These are phyloP conservation scores for Melanostoma mellinum DNA, from an alignment of 2,888 invertebrate species.

Conservation along the genomic window DNA sequence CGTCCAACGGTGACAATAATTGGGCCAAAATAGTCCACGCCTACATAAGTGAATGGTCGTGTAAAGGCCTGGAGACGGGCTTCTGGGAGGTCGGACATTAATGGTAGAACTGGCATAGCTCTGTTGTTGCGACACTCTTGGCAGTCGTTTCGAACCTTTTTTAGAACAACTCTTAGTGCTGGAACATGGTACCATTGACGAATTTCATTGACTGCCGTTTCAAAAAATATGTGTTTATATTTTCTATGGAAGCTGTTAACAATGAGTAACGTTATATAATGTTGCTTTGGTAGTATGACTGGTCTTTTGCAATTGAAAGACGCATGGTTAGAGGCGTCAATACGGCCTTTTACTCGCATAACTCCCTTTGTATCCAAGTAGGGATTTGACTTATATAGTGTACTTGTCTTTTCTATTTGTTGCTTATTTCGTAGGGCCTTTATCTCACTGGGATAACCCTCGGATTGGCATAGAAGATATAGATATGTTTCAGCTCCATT, in stretches of 20 bases:
- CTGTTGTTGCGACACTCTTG: conserved; percentile 26
- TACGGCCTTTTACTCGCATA: conserved; percentile 18
- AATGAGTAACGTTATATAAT: no score
- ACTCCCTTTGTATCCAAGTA: conserved; percentile 40
- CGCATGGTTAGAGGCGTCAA: no score
- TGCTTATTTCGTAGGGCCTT: no score
- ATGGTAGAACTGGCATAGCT: conserved; percentile 25
- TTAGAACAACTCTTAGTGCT: conserved; percentile 18
- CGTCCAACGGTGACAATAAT: conserved; percentile 43
- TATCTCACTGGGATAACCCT: no score
- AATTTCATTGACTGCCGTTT: no score
- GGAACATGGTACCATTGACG: conserved; percentile 22
- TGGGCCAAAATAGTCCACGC: conserved; percentile 53
- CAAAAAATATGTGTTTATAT: no score
- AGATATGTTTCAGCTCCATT: no score
- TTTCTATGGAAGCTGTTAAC: no score
- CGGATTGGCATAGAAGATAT: no score
- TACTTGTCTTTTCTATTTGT: no score
- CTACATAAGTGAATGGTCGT: conserved; percentile 34
- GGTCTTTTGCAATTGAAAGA: neutral
- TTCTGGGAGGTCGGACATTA: conserved; percentile 54
- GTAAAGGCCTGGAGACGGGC: conserved; percentile 50
- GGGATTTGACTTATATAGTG: no score
- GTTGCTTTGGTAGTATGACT: neutral
- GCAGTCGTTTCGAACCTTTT: conserved; percentile 45